These are phyloP conservation scores for Pediacus dermestoides DNA, from an alignment of 2,888 invertebrate species.

Conservation along the genomic window DNA sequence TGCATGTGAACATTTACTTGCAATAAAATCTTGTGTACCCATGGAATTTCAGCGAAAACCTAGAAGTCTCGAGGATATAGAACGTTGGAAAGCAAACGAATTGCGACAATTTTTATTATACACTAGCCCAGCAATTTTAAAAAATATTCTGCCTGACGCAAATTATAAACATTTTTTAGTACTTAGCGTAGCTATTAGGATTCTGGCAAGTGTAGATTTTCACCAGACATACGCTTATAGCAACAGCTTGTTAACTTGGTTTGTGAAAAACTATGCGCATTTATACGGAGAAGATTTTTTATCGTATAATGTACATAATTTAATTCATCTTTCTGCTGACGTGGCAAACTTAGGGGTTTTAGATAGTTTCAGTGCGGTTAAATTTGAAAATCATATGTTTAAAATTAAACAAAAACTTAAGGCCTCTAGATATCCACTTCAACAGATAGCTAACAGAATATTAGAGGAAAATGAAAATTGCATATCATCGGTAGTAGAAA, in stretches of 20 bases:
- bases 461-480: too few species aligned
- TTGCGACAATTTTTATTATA: slow-evolving; percentile 3
- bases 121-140: slow-evolving; percentile 9
- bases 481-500: too few species aligned
- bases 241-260: slow-evolving; percentile 12
- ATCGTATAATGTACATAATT: slow-evolving; percentile 22
- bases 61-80: background rate
- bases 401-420: slow-evolving; percentile 19
- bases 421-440: slow-evolving; percentile 18
- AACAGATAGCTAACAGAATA: slow-evolving; percentile 23
- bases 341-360: slow-evolving; percentile 11
- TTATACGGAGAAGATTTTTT: slow-evolving; percentile 23
- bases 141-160: slow-evolving; percentile 9
- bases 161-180: slow-evolving; percentile 11
- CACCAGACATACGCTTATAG: background rate
- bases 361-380: slow-evolving; percentile 17
- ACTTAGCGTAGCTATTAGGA: slow-evolving; percentile 4
- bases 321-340: slow-evolving; percentile 21
- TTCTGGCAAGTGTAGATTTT: slow-evolving; percentile 4
- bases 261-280: slow-evolving; percentile 16
- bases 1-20: background rate
- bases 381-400: slow-evolving; percentile 22
- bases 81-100: background rate
- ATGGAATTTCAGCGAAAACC: slow-evolving; percentile 8
- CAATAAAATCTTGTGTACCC: background rate